These are phyloP conservation scores for Catostylus mosaicus DNA, from an alignment of 30 jellyfish, hydroid and myxozoan species.

Conservation along the genomic window DNA sequence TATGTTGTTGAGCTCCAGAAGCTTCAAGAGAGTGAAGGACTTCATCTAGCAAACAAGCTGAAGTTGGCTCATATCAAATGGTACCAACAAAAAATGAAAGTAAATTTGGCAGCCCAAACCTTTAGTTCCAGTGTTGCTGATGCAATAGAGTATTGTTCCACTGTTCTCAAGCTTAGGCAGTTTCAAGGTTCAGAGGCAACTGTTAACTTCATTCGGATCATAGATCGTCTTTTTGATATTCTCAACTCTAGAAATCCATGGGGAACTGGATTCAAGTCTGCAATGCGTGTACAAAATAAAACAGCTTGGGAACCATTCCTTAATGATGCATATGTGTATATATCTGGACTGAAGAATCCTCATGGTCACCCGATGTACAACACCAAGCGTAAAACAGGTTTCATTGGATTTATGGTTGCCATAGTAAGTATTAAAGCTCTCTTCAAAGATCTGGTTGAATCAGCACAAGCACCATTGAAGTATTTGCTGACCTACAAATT, in stretches of 20 bases:
- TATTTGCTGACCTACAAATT: slow-evolving; percentile 55
- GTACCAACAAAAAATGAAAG: slow-evolving; percentile 72
- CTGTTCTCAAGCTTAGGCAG: slow-evolving; percentile 21
- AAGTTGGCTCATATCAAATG: slow-evolving; percentile 52
- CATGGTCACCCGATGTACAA: slow-evolving; percentile 36
- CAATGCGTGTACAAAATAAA: slow-evolving; percentile 56
- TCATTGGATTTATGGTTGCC: slow-evolving; percentile 56
- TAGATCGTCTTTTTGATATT: slow-evolving; percentile 58
- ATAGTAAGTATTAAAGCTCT: slow-evolving; percentile 50
- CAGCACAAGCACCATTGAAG: slow-evolving; percentile 50
- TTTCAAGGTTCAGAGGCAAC: slow-evolving; percentile 74
- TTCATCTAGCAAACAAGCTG: slow-evolving; percentile 62
- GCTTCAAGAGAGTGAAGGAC: slow-evolving; percentile 44
- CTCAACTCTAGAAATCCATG: slow-evolving; percentile 69
- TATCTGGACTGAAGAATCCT: slow-evolving; percentile 33
- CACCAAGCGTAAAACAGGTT: slow-evolving; percentile 65
- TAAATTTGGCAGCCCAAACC: slow-evolving; percentile 79
- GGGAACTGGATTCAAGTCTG: slow-evolving; percentile 78
- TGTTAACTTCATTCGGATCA: slow-evolving; percentile 38
- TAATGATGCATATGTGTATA: slow-evolving; percentile 35
- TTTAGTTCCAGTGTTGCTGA: slow-evolving; percentile 78
- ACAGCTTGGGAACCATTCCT: slow-evolving; percentile 43
- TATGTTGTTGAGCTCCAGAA: slow-evolving; percentile 47
- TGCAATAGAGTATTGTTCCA: slow-evolving; percentile 61
- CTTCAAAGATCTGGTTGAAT: slow-evolving; percentile 40